A percentile compares a stretch with the other conserved stretches of the same genome.
phyloP scores from a whole-genome alignment of 2,888 invertebrate genomes.

The Megastigmus dorsalis region DNA sequence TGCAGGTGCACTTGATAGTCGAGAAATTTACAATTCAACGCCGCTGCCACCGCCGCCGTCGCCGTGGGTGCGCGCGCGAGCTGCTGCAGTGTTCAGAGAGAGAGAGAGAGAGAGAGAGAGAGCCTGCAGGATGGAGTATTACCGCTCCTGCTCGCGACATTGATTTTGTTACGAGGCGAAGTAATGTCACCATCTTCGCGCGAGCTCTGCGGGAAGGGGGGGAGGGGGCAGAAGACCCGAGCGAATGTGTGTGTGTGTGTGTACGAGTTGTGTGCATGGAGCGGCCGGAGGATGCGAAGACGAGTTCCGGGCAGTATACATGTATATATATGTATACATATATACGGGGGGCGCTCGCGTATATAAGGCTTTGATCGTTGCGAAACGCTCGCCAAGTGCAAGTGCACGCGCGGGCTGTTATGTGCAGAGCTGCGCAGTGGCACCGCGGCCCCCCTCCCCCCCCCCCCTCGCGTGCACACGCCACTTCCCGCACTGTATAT shows the following conservation, averaged over 20 bases:
- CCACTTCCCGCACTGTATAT: slow-evolving; percentile 22
- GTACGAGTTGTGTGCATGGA: no score
- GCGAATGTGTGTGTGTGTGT: neutral
- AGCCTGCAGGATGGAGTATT: slow-evolving; percentile 10
- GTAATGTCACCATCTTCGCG: slow-evolving; percentile 38
- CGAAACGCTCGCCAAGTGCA: neutral
- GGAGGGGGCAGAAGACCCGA: neutral
- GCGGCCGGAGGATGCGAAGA: no score
- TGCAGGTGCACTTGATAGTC: slow-evolving; percentile 47
- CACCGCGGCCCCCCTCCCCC: no score
- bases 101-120: no score
- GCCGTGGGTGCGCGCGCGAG: neutral
- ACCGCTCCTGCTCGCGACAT: slow-evolving; percentile 33
- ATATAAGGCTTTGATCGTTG: slow-evolving; percentile 37
- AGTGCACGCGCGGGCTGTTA: slow-evolving; percentile 14
- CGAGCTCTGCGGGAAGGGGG: neutral
- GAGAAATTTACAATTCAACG: slow-evolving; percentile 50
- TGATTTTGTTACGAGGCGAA: slow-evolving; percentile 44
- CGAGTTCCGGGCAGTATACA: no score
- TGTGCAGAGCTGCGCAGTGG: slow-evolving; percentile 14
- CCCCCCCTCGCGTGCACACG: no score
- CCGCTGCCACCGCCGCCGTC: neutral
- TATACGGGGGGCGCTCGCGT: neutral
- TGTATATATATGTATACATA: neutral
- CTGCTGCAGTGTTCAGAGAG: no score